Evolutionary conservation across 2,888 invertebrate species (phyloP).

Genomic region (Mantis religiosa): DNA sequence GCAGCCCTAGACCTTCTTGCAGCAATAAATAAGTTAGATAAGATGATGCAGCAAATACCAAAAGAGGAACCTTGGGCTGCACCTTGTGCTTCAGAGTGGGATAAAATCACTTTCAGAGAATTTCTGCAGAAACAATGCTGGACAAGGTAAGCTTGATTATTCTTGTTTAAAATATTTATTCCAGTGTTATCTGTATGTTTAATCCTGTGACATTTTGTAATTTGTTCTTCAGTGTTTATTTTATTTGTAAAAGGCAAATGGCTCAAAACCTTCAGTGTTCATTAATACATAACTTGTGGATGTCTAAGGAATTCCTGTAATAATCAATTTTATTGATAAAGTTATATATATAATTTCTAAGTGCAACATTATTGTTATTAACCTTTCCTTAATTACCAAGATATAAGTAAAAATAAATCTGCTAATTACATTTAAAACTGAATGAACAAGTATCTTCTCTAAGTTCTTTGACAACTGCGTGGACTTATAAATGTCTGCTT

Average conservation of each 20-base stretch:
- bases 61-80: constrained; percentile 40
- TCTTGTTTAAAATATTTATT: background rate
- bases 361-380: too few species aligned
- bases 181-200: too few species aligned
- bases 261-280: background rate
- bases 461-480: too few species aligned
- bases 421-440: too few species aligned
- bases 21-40: constrained; percentile 36
- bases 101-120: constrained; percentile 39
- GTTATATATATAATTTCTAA: too few species aligned
- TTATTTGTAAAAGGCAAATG: background rate
- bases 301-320: too few species aligned
- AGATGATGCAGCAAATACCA: constrained; percentile 40
- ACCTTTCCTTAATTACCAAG: too few species aligned
- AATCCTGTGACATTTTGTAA: background rate
- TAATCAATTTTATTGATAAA: too few species aligned
- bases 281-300: background rate
- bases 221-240: background rate
- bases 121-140: constrained; percentile 38
- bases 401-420: too few species aligned
- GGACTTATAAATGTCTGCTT: too few species aligned
- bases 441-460: too few species aligned
- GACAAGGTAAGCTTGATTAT: constrained; percentile 36
- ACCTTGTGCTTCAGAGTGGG: constrained; percentile 40
- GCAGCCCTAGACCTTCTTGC: constrained; percentile 30